Evolutionary conservation across 2,888 invertebrate genomes (phyloP).

Genomic region (Augochlorella aurata): DNA sequence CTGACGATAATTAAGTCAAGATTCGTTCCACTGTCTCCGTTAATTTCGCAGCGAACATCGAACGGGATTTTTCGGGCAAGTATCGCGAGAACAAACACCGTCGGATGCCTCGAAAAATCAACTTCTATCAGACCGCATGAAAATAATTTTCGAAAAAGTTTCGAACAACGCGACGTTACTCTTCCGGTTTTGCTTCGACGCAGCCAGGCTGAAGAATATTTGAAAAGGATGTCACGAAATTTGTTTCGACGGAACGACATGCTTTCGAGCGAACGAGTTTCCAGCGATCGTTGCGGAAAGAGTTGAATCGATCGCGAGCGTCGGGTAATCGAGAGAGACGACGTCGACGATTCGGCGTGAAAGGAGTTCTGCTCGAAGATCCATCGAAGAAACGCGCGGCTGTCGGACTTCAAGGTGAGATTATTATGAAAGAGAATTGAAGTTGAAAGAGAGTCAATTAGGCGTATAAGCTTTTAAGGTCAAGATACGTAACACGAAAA

Average conservation of each 20-base stretch:
- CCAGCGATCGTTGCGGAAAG: too few relatives aligned
- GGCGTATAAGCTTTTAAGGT: not conserved
- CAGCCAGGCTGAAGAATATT: too few relatives aligned
- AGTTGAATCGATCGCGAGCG: too few relatives aligned
- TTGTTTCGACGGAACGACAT: too few relatives aligned
- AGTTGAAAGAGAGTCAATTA: not conserved
- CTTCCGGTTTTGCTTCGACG: not conserved
- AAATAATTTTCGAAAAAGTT: not conserved
- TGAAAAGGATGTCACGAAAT: too few relatives aligned
- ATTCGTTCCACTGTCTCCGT: slow-evolving; percentile 37
- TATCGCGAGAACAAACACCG: not conserved
- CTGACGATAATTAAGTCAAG: slow-evolving; percentile 49
- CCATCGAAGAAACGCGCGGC: not conserved
- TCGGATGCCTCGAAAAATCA: not conserved
- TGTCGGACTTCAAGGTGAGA: not conserved
- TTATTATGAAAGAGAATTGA: not conserved
- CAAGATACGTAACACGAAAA: not conserved
- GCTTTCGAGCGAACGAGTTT: too few relatives aligned
- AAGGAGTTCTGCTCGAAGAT: not conserved
- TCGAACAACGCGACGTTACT: not conserved
- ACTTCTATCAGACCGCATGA: too few relatives aligned
- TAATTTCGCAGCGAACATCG: slow-evolving; percentile 5
- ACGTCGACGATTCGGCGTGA: not conserved
- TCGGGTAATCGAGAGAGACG: not conserved
- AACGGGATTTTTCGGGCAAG: not conserved